These are phyloP conservation scores for Piprites chloris DNA, from an alignment of 2,113 vertebrate genomes.

Conservation along the genomic window DNA sequence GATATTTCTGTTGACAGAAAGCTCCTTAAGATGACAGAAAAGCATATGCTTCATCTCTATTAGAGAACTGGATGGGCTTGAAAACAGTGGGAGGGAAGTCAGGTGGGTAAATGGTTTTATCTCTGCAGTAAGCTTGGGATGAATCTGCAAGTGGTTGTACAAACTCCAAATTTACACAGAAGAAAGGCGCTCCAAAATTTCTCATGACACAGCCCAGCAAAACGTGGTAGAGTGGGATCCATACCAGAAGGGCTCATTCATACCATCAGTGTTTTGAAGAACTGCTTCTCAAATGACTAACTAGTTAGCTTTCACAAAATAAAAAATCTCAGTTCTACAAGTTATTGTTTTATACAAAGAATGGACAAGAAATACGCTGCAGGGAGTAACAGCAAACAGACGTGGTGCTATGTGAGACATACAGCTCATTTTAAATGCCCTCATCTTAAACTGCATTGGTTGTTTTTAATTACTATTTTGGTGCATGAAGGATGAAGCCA, in stretches of 20 bases:
- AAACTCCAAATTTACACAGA: background rate
- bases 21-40: background rate
- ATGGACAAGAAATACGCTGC: background rate
- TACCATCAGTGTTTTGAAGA: background rate
- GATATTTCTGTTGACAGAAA: background rate
- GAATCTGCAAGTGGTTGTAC: background rate
- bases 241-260: background rate
- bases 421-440: background rate
- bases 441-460: background rate
- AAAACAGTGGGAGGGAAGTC: background rate
- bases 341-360: slow-evolving; percentile 49
- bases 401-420: background rate
- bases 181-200: background rate
- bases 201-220: background rate
- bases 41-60: background rate
- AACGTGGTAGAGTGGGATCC: background rate
- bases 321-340: slow-evolving; percentile 17
- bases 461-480: background rate
- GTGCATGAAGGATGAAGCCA: background rate
- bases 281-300: slow-evolving; percentile 18
- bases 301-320: background rate
- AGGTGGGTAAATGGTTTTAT: background rate
- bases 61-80: background rate
- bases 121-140: background rate
- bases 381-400: slow-evolving; percentile 46